phyloP scores from a whole-genome alignment of 2,797 vertebrate species.

The Labroides dimidiatus region DNA sequence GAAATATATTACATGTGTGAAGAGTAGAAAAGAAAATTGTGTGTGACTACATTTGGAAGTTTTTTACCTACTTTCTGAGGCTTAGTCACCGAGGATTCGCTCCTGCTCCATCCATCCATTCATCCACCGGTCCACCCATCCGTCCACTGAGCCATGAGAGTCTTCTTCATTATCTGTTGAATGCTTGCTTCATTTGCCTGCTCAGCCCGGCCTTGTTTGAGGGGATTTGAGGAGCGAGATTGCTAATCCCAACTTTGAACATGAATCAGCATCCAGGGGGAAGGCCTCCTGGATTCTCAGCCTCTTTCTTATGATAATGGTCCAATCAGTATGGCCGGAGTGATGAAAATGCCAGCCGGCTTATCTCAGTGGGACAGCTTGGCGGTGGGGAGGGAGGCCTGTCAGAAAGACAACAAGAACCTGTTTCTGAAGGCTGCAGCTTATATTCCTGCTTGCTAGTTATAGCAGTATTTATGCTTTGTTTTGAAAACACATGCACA shows the following conservation, averaged over 20 bases:
- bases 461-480: conserved; percentile 24
- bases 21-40: not conserved
- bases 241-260: conserved; percentile 98
- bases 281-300: conserved; percentile 85
- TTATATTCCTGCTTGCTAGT: conserved; percentile 37
- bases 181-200: conserved; percentile 86
- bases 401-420: conserved; percentile 74
- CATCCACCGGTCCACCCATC: conserved; percentile 67
- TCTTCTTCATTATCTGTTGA: conserved; percentile 83
- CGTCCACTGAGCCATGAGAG: conserved; percentile 74
- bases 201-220: conserved; percentile 87
- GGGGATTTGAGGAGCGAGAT: conserved; percentile 92
- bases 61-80: not conserved
- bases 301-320: conserved; percentile 96
- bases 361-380: conserved; percentile 94
- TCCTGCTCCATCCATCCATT: conserved; percentile 65
- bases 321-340: conserved; percentile 81
- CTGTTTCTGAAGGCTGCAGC: conserved; percentile 52
- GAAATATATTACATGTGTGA: not conserved
- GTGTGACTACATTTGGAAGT: not conserved
- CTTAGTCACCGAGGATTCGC: conserved; percentile 22
- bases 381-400: conserved; percentile 61
- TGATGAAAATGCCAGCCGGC: conserved; percentile 89
- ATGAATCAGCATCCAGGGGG: conserved; percentile 88
- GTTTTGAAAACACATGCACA: not conserved